A percentile compares a stretch with the other conserved stretches of the same genome.
Conservation (phyloP, 2,113 vertebrate genomes). For the Emydocephalus ijimae region DNA sequence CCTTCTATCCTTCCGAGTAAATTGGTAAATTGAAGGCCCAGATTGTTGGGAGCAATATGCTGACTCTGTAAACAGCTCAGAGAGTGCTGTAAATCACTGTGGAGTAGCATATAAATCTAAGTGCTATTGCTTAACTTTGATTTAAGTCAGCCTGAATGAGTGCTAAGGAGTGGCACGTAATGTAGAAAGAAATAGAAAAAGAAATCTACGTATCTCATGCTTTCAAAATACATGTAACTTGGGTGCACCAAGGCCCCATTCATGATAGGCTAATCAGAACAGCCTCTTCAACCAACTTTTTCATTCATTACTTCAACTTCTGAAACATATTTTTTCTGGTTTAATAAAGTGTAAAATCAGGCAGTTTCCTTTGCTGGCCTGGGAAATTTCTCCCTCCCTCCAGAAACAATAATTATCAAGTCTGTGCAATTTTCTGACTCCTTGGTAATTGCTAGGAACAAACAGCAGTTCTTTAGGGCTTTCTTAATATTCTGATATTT, state of each 20-base stretch:
- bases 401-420: constrained; percentile 11
- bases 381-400: constrained; percentile 18
- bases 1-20: neutral
- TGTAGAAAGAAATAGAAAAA: neutral
- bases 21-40: neutral
- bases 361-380: neutral
- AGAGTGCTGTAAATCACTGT: neutral
- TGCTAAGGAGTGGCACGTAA: neutral
- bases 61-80: neutral
- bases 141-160: neutral
- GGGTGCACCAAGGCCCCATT: neutral
- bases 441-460: neutral
- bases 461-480: constrained; percentile 22
- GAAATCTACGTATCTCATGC: neutral
- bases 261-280: neutral
- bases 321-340: neutral
- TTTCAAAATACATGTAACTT: neutral
- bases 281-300: fast-evolving
- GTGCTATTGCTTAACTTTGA: neutral
- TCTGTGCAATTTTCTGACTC: constrained; percentile 14
- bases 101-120: neutral
- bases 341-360: fast-evolving
- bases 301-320: neutral
- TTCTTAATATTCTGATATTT: neutral
- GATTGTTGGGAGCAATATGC: neutral